Conservation (phyloP, 2,888 invertebrate species). For the Callosobruchus maculatus region DNA sequence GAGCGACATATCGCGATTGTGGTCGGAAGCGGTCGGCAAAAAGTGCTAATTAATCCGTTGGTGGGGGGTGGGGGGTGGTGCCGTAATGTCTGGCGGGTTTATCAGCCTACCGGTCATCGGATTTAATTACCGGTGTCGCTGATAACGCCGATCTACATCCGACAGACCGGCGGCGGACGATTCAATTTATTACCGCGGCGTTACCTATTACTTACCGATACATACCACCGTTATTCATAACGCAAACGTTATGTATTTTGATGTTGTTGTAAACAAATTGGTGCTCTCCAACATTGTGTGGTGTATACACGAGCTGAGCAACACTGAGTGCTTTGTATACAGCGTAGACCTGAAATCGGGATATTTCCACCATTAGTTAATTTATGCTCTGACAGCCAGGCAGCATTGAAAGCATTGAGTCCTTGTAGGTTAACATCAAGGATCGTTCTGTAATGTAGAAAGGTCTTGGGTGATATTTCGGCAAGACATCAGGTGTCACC, state of each 20-base stretch:
- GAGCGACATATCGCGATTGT: no score
- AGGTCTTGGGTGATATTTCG: no score
- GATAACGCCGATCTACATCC: not conserved
- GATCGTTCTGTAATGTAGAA: no score
- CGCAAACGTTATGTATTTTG: not conserved
- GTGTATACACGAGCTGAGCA: no score
- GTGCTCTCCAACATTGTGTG: not conserved
- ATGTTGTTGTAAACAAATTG: not conserved
- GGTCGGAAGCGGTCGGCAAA: not conserved
- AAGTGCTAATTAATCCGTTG: not conserved
- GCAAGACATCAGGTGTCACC: no score
- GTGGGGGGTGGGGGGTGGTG: no score
- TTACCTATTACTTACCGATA: not conserved
- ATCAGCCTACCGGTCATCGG: not conserved
- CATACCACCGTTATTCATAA: not conserved
- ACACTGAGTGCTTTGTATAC: not conserved
- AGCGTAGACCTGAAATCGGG: no score
- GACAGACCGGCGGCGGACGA: no score
- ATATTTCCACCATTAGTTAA: no score
- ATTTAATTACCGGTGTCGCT: not conserved
- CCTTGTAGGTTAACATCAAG: no score
- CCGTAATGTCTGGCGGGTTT: not conserved
- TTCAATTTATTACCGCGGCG: not conserved
- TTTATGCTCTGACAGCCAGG: no score
- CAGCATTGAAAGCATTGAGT: no score